Evolutionary conservation across 2,888 invertebrate species (phyloP).

Genomic region (Marronus borbonicus): DNA sequence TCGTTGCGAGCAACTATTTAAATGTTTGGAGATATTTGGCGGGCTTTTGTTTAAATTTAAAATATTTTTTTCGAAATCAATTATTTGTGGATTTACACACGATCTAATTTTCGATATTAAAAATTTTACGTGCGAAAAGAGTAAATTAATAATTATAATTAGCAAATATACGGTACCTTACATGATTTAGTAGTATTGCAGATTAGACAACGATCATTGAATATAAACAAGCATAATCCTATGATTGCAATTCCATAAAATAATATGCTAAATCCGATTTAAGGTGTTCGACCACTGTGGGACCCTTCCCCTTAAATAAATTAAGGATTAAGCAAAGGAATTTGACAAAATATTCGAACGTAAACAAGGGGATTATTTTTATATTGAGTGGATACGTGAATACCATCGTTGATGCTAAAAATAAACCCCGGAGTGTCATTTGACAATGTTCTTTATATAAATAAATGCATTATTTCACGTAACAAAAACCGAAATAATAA

Average conservation of each 20-base stretch:
- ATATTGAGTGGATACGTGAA: not conserved
- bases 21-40: no score
- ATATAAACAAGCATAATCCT: slow-evolving; percentile 48
- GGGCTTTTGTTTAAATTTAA: no score
- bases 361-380: slow-evolving; percentile 32
- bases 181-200: slow-evolving; percentile 38
- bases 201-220: slow-evolving; percentile 29
- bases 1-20: no score
- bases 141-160: no score
- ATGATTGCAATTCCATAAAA: slow-evolving; percentile 44
- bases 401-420: no score
- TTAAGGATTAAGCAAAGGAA: slow-evolving; percentile 27
- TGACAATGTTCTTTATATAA: not conserved
- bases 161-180: not conserved
- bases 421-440: not conserved
- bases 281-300: slow-evolving; percentile 19
- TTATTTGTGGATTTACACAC: not conserved
- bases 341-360: slow-evolving; percentile 35
- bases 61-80: not conserved
- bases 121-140: no score
- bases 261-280: slow-evolving; percentile 50
- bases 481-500: slow-evolving; percentile 26
- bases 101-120: no score
- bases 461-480: not conserved
- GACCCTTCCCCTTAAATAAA: slow-evolving; percentile 34